Evolutionary conservation across 2,888 invertebrate species (phyloP).

Genomic region (Mesoligia furuncula): DNA sequence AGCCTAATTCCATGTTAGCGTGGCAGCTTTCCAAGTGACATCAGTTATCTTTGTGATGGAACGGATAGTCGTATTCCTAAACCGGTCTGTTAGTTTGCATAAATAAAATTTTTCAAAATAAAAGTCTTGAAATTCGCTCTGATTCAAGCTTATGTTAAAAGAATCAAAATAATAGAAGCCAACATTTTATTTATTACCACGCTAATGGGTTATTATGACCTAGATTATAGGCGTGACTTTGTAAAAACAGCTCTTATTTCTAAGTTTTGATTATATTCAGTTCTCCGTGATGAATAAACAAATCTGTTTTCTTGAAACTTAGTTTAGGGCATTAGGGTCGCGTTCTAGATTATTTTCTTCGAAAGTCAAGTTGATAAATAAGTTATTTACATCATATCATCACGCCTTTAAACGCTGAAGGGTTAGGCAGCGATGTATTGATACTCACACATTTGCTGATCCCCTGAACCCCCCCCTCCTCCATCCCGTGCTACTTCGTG

Average conservation of each 20-base stretch:
- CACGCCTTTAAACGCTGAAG: background rate
- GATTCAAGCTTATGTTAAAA: background rate
- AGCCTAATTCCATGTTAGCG: too few species aligned
- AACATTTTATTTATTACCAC: constrained; percentile 11
- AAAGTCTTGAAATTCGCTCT: background rate
- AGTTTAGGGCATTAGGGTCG: background rate
- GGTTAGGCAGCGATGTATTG: background rate
- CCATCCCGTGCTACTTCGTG: too few species aligned
- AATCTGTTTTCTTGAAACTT: constrained; percentile 10
- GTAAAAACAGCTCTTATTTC: background rate
- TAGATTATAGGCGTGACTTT: constrained; percentile 13
- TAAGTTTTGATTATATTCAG: constrained; percentile 10
- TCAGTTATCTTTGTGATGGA: too few species aligned
- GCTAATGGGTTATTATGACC: background rate
- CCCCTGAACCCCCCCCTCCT: too few species aligned
- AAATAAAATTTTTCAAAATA: too few species aligned
- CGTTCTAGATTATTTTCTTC: background rate
- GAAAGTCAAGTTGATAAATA: background rate
- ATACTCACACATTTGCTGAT: background rate
- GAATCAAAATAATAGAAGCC: background rate
- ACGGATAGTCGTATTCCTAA: too few species aligned
- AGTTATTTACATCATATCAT: background rate
- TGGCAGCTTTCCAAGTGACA: too few species aligned
- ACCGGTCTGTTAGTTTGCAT: too few species aligned
- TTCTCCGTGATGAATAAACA: constrained; percentile 11